Base-by-base conservation (phyloP, 2,113 vertebrate genomes). In the Meles meles region DNA sequence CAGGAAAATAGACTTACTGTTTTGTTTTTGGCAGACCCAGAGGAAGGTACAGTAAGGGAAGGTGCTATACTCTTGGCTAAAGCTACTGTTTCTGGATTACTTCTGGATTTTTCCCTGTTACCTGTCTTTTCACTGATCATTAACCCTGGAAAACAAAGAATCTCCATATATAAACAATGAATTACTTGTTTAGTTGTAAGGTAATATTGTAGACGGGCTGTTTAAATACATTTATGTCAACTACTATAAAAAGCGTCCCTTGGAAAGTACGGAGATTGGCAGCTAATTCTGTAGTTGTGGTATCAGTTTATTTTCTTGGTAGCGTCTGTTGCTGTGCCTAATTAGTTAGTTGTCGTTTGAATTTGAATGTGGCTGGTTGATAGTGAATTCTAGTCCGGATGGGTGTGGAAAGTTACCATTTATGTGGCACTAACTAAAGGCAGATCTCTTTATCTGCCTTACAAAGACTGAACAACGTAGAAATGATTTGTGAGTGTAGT, bases 241-340 rank as follows among this genome's bases (percentile, higher is more conserved):
- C 34, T 42, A 39, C 55, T 65, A 49, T 94, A 76, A 83, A 95
- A 86, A 31, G 3, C 72, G 42, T 83, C 77, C 25, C 59, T 86
- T 96, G 91, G 69, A 84, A 94, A 74, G 17, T 59, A 37, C 7
- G 77, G 63, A 83, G 57, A 77, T 77, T 76, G 89, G 72, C 83
- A 59, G 82, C 39, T 59, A n/a, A 27, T 49, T 80, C 80, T 85
- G 11, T 90, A 67, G 42, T 83, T 95, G 44, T 77, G 67, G 44
- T 65, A 44, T 12, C 29, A 74, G 72, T 95, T 96, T 92, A 74
- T 95, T 96, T 96, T 90, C 86, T 96, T 83, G 13, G 0, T 27
- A 69, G 57, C 93, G 39, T 82, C 2, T 12, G 89, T 95, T 98
- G 65, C 63, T 94, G 4, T 90, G 25, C 52, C 27, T 96, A 31